phyloP scores from a whole-genome alignment of 1,140 invertebrate genomes.

The Cotesia typhae region DNA sequence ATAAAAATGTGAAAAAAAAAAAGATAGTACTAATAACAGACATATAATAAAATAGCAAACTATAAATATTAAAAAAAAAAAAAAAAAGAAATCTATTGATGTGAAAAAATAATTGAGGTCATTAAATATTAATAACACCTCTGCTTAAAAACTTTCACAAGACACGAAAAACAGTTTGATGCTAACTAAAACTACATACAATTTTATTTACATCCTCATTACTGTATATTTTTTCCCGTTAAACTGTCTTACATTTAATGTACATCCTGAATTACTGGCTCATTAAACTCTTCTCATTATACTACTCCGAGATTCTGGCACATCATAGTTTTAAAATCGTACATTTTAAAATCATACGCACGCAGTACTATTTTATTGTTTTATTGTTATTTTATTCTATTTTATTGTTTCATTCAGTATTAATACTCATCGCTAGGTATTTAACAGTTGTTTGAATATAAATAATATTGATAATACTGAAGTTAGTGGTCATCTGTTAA shows the following conservation, averaged over 20 bases:
- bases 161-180: not conserved
- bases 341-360: constrained; percentile 13
- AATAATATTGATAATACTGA: constrained; percentile 25
- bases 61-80: no score
- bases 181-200: constrained; percentile 13
- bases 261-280: constrained; percentile 8
- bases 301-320: not conserved
- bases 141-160: not conserved
- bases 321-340: constrained; percentile 5
- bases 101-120: constrained; percentile 3
- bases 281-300: not conserved
- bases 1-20: no score
- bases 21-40: no score
- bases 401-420: constrained; percentile 3
- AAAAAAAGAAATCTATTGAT: no score
- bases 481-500: no score
- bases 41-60: no score
- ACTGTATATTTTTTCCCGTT: not conserved
- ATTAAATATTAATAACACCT: constrained; percentile 7
- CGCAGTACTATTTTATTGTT: constrained; percentile 5
- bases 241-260: not conserved
- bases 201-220: constrained; percentile 13
- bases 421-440: constrained; percentile 28
- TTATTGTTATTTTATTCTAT: no score
- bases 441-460: constrained; percentile 19